These are phyloP conservation scores for Archilochus colubris DNA, from an alignment of 2,113 vertebrate genomes.

Conservation along the genomic window DNA sequence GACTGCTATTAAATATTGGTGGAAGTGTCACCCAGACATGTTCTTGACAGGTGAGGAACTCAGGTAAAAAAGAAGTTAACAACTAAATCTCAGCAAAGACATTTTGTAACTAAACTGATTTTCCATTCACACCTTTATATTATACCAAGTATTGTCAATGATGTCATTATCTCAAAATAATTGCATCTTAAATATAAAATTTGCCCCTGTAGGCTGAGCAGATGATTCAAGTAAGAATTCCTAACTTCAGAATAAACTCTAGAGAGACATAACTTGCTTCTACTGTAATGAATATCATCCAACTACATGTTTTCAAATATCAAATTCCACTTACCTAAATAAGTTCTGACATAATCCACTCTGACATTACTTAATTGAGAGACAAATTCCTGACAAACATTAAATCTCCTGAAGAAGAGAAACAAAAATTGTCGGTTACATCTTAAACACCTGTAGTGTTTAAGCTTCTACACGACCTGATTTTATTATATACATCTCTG, in stretches of 20 bases:
- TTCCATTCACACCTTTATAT: not conserved
- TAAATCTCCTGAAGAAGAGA: not conserved
- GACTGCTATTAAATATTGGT: not conserved
- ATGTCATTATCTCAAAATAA: not conserved
- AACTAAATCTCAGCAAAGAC: not conserved
- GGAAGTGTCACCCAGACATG: not conserved
- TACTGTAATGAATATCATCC: not conserved
- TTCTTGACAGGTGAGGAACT: not conserved
- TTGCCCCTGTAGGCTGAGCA: not conserved
- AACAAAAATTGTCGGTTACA: not conserved
- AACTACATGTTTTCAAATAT: not conserved
- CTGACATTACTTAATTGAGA: not conserved
- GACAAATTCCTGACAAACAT: not conserved
- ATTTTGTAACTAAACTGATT: not conserved
- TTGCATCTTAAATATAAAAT: not conserved
- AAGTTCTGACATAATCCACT: not conserved
- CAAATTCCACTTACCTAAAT: not conserved
- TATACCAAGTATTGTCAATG: not conserved
- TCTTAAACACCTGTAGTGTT: not conserved
- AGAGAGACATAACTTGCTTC: not conserved
- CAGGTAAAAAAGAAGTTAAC: not conserved
- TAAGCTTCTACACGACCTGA: not conserved
- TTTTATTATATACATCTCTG: not conserved
- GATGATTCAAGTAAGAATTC: not conserved
- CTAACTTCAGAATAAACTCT: not conserved